Evolutionary conservation across 2,113 vertebrate species (phyloP).

Genomic region (Numida meleagris): DNA sequence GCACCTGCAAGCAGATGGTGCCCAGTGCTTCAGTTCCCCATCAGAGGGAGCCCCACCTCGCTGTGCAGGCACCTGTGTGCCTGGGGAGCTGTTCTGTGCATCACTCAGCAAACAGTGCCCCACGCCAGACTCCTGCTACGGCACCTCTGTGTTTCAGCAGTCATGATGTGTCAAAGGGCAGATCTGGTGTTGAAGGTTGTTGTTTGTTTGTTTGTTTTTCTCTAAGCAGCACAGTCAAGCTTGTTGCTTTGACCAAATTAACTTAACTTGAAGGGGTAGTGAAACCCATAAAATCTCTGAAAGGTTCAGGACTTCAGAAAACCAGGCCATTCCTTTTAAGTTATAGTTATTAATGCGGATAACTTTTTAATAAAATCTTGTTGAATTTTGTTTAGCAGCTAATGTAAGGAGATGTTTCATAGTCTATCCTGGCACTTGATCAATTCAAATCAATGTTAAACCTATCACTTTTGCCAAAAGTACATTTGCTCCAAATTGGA

Average conservation of each 20-base stretch:
- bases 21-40: not conserved
- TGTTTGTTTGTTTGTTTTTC: not conserved
- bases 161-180: not conserved
- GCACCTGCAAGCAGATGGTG: not conserved
- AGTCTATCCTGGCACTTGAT: not conserved
- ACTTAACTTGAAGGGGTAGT: not conserved
- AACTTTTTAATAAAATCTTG: not conserved
- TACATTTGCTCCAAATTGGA: not conserved
- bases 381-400: not conserved
- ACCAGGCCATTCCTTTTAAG: not conserved
- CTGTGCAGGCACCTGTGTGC: no score
- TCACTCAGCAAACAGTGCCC: not conserved
- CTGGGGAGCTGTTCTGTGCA: no score
- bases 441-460: not conserved
- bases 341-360: not conserved
- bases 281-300: not conserved
- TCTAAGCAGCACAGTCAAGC: not conserved
- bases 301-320: not conserved
- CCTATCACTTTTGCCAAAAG: not conserved
- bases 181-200: not conserved
- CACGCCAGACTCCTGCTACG: not conserved
- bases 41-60: not conserved
- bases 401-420: not conserved
- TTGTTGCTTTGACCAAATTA: not conserved
- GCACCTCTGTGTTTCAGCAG: not conserved